Conservation (phyloP, 2,113 vertebrate genomes). For the Aptenodytes forsteri region DNA sequence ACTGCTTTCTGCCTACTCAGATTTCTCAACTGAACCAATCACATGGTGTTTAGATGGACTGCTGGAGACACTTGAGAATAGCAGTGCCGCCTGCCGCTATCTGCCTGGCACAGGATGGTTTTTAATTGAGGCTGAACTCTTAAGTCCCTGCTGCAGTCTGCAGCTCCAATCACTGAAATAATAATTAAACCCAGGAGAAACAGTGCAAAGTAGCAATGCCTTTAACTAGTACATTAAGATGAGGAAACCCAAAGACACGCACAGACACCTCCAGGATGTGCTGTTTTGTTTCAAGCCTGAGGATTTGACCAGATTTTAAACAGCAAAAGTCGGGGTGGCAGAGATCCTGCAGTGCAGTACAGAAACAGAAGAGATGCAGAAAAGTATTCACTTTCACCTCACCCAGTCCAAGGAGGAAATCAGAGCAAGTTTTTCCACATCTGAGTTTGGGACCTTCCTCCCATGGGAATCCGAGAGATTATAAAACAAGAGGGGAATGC, state of each 20-base stretch:
- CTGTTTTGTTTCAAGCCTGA: not conserved
- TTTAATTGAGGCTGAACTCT: conserved; percentile 57
- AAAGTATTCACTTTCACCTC: not conserved
- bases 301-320: not conserved
- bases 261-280: not conserved
- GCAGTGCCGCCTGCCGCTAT: conserved; percentile 23
- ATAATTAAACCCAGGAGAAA: conserved; percentile 57
- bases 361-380: not conserved
- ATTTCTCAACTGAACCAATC: conserved; percentile 35
- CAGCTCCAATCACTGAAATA: conserved; percentile 42
- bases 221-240: not conserved
- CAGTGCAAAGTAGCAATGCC: not conserved
- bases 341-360: not conserved
- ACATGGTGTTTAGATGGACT: conserved; percentile 26
- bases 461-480: not conserved
- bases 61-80: conserved; percentile 46
- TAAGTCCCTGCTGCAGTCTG: conserved; percentile 23
- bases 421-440: not conserved
- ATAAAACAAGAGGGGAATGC: not conserved
- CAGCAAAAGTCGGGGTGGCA: not conserved
- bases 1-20: conserved; percentile 64
- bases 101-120: conserved; percentile 34
- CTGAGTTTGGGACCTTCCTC: not conserved
- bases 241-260: not conserved
- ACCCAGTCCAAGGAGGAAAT: not conserved